Evolutionary conservation across 2,113 vertebrate genomes (phyloP), one percentile per base, ranked within the genome.

Genomic region (Poeciliopsis turrubarensis): DNA sequence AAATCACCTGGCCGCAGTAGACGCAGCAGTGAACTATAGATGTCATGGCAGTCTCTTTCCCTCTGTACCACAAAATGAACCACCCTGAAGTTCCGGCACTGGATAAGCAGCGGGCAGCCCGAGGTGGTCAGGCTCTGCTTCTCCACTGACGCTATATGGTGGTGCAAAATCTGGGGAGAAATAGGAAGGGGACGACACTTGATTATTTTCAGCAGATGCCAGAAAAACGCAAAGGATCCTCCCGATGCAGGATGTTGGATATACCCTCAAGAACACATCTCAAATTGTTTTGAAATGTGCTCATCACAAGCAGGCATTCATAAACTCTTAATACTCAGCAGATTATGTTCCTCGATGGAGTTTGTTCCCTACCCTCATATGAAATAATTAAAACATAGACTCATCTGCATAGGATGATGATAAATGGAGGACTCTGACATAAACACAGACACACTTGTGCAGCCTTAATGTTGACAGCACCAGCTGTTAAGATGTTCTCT

Each of bases 41-140:
- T 92, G 73, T 99, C 97, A 61, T 99, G 98, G 86, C 98, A 99
- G 84, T 99, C 97, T 73, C 97, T 93, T 81, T 99, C 97, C 79
- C 96, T 94, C 54, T 96, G 97, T 70, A 99, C 94, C 32, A 99
- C 92, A 71, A 99, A 99, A 86, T 99, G 96, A 75, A 99, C 97
- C 75, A 95, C 89, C 32, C 97, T 92, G 91, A 99, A 99, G 90
- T 99, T 99, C 66, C 97, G 96, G 89, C 97, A 99, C 88, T 97
- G 96, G 86, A 99, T 98, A 82, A 98, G 95, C 76, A 99, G 94
- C 1, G 98, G 98, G 78, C 98, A 99, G 77, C 98, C 98, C 13
- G 94, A 94, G 75, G 98, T 96, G 66, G 97, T 99, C 90, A 99
- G 92, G 26, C 97, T 94, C 63, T 97, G 95, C 81, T 99, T 99